Base-by-base conservation (phyloP, 2,888 invertebrate species). In the Miltochrista miniata region DNA sequence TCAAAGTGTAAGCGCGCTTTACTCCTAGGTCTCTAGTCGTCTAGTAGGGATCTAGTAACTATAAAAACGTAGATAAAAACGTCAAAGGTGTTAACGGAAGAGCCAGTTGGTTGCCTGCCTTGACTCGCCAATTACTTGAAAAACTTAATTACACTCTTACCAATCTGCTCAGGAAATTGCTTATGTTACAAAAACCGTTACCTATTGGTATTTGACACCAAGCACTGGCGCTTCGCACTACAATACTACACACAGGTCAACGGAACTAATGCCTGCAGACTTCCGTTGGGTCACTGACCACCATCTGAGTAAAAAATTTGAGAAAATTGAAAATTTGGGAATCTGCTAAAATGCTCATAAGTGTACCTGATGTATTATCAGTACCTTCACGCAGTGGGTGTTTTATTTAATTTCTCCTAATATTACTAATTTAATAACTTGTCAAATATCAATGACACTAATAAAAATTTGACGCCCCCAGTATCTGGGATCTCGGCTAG, bases 111-210 rank as follows among this genome's bases (percentile, higher is more conserved):
- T 61, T 83, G 85, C 68, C 82, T 83, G 74, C 90, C 90, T 90
- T 90, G 90, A 83, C 71, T 64, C 69, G 51, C 62, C 83, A 81
- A 88, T 88, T 86, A 85, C 67, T 60, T 61, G 78, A 90, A 90
- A 90, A 87, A 87, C 71, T 64, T 83, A 89, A 90, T 90, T 89
- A 89, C 76, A 77, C 80, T 73, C 70, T 81, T 79, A 76, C 73
- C 70, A 70, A 64, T 68, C 31, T 31, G 31, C 79, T 75, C 86
- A 87, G 89, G 87, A 89, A 89, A 87, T 86, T 78, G 76, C 61
- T 55, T 69, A 70, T 63, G 53, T 54, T 49, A 59, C 61, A 82
- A 79, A 84, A 85, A 81, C 63, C 50, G 38, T 54, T 52, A 54
- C 14, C n/a, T 37, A 9, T 49, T 57, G 54, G 36, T 56, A 42